These are phyloP conservation scores for Octomys mimax DNA, from an alignment of 2,797 vertebrate genomes.

Conservation along the genomic window DNA sequence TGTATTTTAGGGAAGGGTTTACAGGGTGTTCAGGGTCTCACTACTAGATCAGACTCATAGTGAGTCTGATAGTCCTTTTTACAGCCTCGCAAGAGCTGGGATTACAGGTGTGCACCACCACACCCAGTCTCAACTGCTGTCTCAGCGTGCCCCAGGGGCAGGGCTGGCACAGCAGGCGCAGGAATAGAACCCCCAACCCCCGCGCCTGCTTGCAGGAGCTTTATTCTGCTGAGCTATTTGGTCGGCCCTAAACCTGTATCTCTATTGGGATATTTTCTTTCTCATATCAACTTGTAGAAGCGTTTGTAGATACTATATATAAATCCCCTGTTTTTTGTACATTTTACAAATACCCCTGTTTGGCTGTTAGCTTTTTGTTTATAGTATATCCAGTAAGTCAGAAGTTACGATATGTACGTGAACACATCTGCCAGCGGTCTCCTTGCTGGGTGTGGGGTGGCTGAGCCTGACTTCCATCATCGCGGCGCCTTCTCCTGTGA, in stretches of 20 bases:
- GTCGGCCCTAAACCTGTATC: neutral
- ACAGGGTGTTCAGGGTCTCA: too few species aligned
- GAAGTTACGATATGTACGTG: neutral
- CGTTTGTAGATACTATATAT: neutral
- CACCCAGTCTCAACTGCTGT: too few species aligned
- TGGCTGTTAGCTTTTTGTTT: slow-evolving; percentile 32
- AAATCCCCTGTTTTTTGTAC: slow-evolving; percentile 4
- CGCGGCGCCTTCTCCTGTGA: neutral
- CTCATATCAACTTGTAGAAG: neutral
- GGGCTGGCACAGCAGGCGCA: too few species aligned
- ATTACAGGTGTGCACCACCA: too few species aligned
- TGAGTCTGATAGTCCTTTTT: too few species aligned
- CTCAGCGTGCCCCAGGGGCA: too few species aligned
- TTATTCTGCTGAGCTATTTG: too few species aligned
- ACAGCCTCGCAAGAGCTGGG: too few species aligned
- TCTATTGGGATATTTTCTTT: slow-evolving; percentile 49
- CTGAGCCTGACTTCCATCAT: neutral
- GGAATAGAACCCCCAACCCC: too few species aligned
- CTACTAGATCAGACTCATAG: too few species aligned
- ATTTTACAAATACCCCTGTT: neutral
- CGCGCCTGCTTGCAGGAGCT: too few species aligned
- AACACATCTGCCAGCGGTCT: neutral
- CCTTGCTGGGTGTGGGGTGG: neutral
- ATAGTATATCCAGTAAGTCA: neutral
- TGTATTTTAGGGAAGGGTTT: too few species aligned